Evolutionary conservation across 1,140 invertebrate genomes (phyloP), one percentile per base, ranked within the genome.

Genomic region (Arion vulgaris): DNA sequence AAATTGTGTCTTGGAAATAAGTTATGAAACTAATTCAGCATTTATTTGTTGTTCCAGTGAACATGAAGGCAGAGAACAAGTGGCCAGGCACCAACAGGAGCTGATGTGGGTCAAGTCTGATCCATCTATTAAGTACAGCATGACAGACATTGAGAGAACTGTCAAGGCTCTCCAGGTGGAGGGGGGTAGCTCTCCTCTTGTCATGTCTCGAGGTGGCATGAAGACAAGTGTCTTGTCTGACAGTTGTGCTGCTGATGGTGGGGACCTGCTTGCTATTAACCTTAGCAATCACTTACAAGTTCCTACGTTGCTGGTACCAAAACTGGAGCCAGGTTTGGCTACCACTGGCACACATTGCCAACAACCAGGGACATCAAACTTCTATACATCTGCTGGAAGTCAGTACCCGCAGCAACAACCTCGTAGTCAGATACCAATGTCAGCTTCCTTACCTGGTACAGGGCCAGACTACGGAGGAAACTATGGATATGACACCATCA

Each of bases 111-210:
- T 45, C 23, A 81, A 81, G n/a, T 28, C 17, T 57, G 71, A 74
- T 34, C 80, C 80, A 15, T 74, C 68, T 13, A 62, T 57, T 9
- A 81, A 81, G 34, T 81, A 73, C 71, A 81, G 69, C 51, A 81
- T 81, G 80, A 38, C 28, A 38, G 80, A 81, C 26, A 81, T 81
- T 57, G 80, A 81, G 51, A 68, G 36, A 26, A 57, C 80, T 0
- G 68, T 81, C 39, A 74, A 74, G 28, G 57, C 57, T 45, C 51
- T 81, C 28, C 69, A 81, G 36, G n/a, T 57, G 15, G 80, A 74
- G 36, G 80, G 57, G 19, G 71, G 39, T 26, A 57, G 32, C n/a
- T 74, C 80, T 19, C 49, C 49, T 0, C 32, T 36, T 19, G 32
- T 73, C 13, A 28, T 66, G 19, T 74, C 68, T 17, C 39, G 49